Conservation (phyloP, 2,888 invertebrate species). For the Sminthurides aquaticus region DNA sequence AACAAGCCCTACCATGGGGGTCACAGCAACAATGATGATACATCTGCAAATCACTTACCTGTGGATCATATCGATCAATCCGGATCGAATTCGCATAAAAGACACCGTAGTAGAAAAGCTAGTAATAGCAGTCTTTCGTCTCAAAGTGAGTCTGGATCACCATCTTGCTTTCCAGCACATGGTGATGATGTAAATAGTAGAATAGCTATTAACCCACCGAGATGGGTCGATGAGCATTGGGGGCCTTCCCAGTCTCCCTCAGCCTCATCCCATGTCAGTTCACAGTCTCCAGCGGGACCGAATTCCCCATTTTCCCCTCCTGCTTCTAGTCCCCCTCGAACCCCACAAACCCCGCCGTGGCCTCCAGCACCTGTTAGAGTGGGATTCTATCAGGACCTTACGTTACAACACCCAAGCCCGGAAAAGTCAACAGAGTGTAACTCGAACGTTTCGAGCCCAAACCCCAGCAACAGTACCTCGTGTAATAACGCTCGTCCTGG, state of each 20-base stretch:
- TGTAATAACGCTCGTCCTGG: not conserved
- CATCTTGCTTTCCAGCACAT: conserved; percentile 49
- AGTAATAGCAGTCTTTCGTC: conserved; percentile 63
- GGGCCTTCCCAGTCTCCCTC: conserved; percentile 64
- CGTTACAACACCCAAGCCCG: conserved; percentile 47
- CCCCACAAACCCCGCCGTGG: conserved; percentile 52
- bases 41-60: not conserved
- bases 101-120: conserved; percentile 66
- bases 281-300: conserved; percentile 42
- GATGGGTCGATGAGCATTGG: conserved; percentile 56
- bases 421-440: conserved; percentile 40
- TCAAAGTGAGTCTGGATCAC: conserved; percentile 49
- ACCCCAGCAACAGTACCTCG: conserved; percentile 23
- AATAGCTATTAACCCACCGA: conserved; percentile 64
- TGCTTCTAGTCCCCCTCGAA: conserved; percentile 53
- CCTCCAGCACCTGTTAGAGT: conserved; percentile 72
- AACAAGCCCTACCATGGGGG: not conserved
- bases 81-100: conserved; percentile 39
- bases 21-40: not conserved
- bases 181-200: conserved; percentile 26
- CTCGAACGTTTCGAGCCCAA: conserved; percentile 31
- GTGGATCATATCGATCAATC: not conserved
- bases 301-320: conserved; percentile 43
- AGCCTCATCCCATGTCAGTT: conserved; percentile 51
- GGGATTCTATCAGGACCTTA: conserved; percentile 76